Conservation (phyloP, 2,797 vertebrate species). For the Dermochelys coriacea region DNA sequence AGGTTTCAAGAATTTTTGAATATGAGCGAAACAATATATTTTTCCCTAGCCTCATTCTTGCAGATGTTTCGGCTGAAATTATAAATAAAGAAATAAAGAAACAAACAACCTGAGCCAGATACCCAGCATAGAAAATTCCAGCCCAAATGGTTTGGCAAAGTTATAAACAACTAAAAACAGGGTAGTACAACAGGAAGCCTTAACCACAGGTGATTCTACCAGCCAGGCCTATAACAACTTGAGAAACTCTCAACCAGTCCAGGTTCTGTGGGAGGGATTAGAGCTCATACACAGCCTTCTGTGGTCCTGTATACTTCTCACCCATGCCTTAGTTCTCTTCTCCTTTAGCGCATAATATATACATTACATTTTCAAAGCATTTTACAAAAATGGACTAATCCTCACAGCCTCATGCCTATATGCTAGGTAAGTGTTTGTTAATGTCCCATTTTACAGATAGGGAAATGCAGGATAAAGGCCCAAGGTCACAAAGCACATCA, state of each 20-base stretch:
- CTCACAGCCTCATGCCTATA: neutral
- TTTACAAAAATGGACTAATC: neutral
- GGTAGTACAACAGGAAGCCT: neutral
- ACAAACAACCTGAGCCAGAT: neutral
- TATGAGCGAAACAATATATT: neutral
- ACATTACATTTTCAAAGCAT: neutral
- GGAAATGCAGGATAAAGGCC: neutral
- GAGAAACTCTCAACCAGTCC: neutral
- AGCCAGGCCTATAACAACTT: neutral
- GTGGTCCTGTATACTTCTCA: neutral
- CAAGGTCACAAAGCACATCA: neutral
- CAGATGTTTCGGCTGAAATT: neutral
- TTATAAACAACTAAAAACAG: slow-evolving; percentile 24
- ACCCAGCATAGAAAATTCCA: neutral
- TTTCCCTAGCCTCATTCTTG: neutral
- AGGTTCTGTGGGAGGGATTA: neutral
- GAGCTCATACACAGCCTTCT: neutral
- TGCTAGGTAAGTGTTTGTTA: neutral
- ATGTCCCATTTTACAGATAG: neutral
- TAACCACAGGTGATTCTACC: neutral
- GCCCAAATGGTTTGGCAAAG: slow-evolving; percentile 25
- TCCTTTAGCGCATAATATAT: neutral
- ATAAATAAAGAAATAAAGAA: no score
- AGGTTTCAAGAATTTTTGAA: neutral
- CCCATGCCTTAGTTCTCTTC: neutral